phyloP scores from a whole-genome alignment of 2,888 invertebrate genomes.

The Pristionchus maxplancki region DNA sequence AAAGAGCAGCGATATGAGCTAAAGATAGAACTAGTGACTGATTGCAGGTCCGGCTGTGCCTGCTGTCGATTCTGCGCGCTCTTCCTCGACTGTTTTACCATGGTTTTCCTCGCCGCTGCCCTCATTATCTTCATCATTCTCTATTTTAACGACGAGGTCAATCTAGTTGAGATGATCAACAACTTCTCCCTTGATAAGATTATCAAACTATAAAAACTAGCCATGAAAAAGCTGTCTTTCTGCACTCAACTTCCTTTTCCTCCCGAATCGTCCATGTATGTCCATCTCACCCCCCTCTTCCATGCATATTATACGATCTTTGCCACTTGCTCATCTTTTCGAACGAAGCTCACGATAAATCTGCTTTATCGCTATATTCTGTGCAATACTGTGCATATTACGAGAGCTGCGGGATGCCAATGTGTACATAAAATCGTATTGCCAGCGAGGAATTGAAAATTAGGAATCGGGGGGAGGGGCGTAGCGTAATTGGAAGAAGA shows the following conservation, averaged over 20 bases:
- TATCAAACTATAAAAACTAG: not conserved
- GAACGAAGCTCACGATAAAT: constrained; percentile 30
- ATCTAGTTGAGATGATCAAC: constrained; percentile 54
- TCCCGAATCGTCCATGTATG: not conserved
- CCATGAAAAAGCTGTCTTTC: not conserved
- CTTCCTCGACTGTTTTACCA: constrained; percentile 58
- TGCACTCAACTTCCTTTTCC: not conserved
- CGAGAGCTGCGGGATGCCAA: not conserved
- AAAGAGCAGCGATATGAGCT: no score
- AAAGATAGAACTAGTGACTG: no score
- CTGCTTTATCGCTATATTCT: constrained; percentile 6
- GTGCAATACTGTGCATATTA: constrained; percentile 14
- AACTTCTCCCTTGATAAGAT: constrained; percentile 52
- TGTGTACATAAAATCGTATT: constrained; percentile 39
- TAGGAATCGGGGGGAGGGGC: not conserved
- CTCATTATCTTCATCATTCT: constrained; percentile 54
- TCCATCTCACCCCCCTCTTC: not conserved
- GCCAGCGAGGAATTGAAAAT: not conserved
- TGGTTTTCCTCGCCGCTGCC: constrained; percentile 54
- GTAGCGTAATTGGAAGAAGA: not conserved
- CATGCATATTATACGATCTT: not conserved
- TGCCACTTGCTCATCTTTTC: not conserved
- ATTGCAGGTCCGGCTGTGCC: constrained; percentile 55
- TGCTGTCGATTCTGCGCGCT: constrained; percentile 64
- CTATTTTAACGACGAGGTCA: constrained; percentile 52